These are phyloP conservation scores for Leptinotarsa haldemani DNA, from an alignment of 2,888 invertebrate species.

Conservation along the genomic window DNA sequence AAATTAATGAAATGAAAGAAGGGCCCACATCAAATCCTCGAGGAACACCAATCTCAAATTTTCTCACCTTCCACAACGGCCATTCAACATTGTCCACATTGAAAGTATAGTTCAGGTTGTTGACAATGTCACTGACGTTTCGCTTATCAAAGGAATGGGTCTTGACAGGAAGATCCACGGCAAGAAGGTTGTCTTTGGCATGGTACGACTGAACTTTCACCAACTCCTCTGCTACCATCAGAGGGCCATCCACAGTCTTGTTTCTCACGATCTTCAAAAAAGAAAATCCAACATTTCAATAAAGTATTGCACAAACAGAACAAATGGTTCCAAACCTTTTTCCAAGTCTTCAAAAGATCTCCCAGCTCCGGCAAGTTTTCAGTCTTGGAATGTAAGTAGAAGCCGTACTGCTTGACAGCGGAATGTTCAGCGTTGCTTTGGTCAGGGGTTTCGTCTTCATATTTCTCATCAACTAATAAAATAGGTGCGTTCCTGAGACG, in stretches of 20 bases:
- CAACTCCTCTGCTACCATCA: conserved; percentile 62
- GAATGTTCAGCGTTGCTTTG: conserved; percentile 55
- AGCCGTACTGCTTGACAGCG: conserved; percentile 71
- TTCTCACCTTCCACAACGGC: conserved; percentile 69
- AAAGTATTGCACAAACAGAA: not conserved
- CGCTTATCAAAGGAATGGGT: conserved; percentile 57
- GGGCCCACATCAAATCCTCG: too few relatives aligned
- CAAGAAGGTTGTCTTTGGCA: conserved; percentile 56
- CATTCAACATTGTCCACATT: conserved; percentile 62
- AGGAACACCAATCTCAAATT: too few relatives aligned
- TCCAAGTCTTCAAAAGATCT: conserved; percentile 73
- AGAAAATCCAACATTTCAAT: not conserved
- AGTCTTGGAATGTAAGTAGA: conserved; percentile 75
- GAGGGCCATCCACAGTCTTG: conserved; percentile 64
- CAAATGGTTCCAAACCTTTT: conserved; percentile 53
- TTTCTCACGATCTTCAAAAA: conserved; percentile 68
- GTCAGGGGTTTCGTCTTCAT: conserved; percentile 67
- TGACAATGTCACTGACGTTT: conserved; percentile 51
- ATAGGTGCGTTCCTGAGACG: conserved; percentile 77
- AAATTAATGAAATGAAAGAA: too few relatives aligned
- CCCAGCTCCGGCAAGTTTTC: conserved; percentile 73
- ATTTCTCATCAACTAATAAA: conserved; percentile 71
- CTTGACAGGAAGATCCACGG: conserved; percentile 63
- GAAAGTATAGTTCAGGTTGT: conserved; percentile 56
- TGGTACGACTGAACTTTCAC: conserved; percentile 58